phyloP scores from a whole-genome alignment of 2,888 invertebrate species.

The Cephus runcator region DNA sequence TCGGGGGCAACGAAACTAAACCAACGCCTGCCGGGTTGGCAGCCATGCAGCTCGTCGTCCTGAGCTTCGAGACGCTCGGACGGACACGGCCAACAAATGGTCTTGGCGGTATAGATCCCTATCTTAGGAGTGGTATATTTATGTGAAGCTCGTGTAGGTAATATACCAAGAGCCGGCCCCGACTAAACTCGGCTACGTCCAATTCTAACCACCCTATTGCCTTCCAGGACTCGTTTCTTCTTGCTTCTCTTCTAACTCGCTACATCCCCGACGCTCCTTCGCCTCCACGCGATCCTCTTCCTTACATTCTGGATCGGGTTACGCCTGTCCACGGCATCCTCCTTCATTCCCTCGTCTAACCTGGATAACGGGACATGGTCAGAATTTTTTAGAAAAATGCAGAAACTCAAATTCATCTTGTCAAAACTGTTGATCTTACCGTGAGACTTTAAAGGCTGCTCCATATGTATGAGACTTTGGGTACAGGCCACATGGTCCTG shows the following conservation, averaged over 20 bases:
- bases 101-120: slow-evolving; percentile 56
- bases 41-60: slow-evolving; percentile 24
- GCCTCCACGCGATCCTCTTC: slow-evolving; percentile 27
- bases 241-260: not conserved
- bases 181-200: slow-evolving; percentile 8
- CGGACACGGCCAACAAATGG: slow-evolving; percentile 60
- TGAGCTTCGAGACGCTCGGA: slow-evolving; percentile 30
- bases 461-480: not conserved
- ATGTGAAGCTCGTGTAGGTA: slow-evolving; percentile 55
- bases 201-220: slow-evolving; percentile 13
- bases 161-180: slow-evolving; percentile 46
- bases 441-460: not conserved
- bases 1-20: not conserved
- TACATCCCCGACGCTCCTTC: slow-evolving; percentile 14
- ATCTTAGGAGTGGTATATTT: slow-evolving; percentile 59
- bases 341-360: not conserved
- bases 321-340: slow-evolving; percentile 11
- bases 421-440: not conserved
- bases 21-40: slow-evolving; percentile 27
- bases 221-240: slow-evolving; percentile 16
- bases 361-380: not conserved
- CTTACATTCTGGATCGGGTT: slow-evolving; percentile 27
- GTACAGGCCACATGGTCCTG: not conserved
- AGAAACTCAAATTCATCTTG: not conserved
- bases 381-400: not conserved